Conservation (phyloP, 1,140 invertebrate species). For the Aphidius ervi region DNA sequence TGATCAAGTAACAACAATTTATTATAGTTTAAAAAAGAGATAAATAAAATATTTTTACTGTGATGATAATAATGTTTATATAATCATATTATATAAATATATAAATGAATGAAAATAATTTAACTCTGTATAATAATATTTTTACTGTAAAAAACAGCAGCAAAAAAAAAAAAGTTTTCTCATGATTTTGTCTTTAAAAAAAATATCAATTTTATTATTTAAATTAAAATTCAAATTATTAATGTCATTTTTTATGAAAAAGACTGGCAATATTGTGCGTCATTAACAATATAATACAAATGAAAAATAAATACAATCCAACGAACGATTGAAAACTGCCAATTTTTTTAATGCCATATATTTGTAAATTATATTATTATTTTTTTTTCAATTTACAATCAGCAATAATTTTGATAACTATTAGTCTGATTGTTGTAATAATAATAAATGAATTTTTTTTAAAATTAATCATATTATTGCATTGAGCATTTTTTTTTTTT, state of each 20-base stretch:
- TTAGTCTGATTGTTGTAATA: too few relatives aligned
- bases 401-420: too few relatives aligned
- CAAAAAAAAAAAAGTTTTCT: too few relatives aligned
- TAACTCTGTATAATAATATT: slow-evolving; percentile 33
- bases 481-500: too few relatives aligned
- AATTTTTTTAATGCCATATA: slow-evolving; percentile 44
- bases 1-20: slow-evolving; percentile 24
- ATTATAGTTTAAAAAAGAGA: slow-evolving; percentile 24
- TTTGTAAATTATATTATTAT: neutral
- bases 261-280: neutral
- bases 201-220: neutral
- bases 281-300: neutral
- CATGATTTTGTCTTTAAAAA: too few relatives aligned
- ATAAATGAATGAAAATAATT: slow-evolving; percentile 43
- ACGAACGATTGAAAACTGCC: slow-evolving; percentile 34
- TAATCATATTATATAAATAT: slow-evolving; percentile 38
- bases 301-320: neutral
- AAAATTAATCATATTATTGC: too few relatives aligned
- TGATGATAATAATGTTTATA: slow-evolving; percentile 57
- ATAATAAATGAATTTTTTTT: too few relatives aligned
- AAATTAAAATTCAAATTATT: slow-evolving; percentile 9
- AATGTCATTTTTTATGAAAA: neutral
- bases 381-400: too few relatives aligned
- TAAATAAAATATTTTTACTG: slow-evolving; percentile 53
- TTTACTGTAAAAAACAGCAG: too few relatives aligned